Evolutionary conservation across 2,888 invertebrate species (phyloP), one percentile per base, ranked within the genome.

Genomic region (Eristalis pertinax): DNA sequence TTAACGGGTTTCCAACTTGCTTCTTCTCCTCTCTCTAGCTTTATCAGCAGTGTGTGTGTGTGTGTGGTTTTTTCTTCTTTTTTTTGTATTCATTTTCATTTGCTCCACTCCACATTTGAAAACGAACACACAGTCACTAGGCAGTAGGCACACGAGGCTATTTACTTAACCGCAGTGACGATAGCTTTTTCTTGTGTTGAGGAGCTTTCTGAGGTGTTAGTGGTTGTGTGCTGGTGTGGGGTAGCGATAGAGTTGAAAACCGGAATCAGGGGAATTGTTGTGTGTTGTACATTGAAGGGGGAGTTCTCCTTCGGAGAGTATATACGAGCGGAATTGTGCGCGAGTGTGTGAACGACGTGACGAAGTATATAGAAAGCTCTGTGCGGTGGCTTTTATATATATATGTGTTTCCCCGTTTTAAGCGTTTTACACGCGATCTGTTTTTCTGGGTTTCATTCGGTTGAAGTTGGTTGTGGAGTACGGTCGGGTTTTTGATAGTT

Each of bases 391-490:
- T 87, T 73, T 73, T 79, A 76, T 78, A 68, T 79, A 76, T 78
- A 68, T 85, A 38, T 38, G 26, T 26, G 24, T 58, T 85, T 89
- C 77, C 82, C 77, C 77, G 62, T 85, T 76, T 84, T 86, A 89
- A 89, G 90, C 90, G 85, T 90, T 91, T 91, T 90, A 90, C 90
- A 90, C 89, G 89, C 90, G 90, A 90, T 90, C 90, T 91, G 90
- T 91, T 90, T 90, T 91, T 91, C 90, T 90, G 89, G 90, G 90
- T 90, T 92, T 93, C 92, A 93, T 92, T 93, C 92, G 91, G 90
- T 91, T 90, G 90, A 90, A 89, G 91, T 90, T 91, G 89, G 90
- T 89, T 90, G 91, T 91, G 90, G 91, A 82, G 92, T 91, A 89
- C 91, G 92, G 93, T 92, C 91, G 91, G 90, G 89, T 89, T 80